phyloP scores from a whole-genome alignment of 2,113 vertebrate species.

The Dicrurus megarhynchus region DNA sequence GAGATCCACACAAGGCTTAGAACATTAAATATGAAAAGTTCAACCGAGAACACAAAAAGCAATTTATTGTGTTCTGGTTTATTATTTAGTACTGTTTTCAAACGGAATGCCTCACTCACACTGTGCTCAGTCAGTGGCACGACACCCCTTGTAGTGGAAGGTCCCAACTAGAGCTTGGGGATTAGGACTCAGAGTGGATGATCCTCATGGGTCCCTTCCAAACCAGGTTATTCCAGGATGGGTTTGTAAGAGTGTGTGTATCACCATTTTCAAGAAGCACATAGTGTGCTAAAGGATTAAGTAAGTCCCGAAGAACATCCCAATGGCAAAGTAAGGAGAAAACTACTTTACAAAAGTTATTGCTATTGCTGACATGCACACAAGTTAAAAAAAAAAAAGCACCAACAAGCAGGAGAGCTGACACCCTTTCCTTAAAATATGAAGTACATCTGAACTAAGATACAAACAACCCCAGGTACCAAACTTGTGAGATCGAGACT shows the following conservation, averaged over 20 bases:
- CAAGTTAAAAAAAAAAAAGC: neutral
- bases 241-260: neutral
- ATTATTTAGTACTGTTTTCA: neutral
- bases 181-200: neutral
- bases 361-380: neutral
- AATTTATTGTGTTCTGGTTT: neutral
- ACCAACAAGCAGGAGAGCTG: neutral
- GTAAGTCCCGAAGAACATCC: fast-evolving
- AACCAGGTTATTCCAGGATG: neutral
- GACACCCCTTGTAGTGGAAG: neutral
- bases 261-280: neutral
- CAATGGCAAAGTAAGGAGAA: neutral
- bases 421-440: neutral
- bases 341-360: neutral
- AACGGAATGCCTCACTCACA: neutral
- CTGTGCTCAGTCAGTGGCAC: neutral
- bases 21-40: neutral
- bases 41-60: neutral
- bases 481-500: fast-evolving
- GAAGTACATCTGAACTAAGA: neutral
- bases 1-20: neutral
- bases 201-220: neutral
- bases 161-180: neutral
- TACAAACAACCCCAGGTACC: neutral
- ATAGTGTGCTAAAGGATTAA: neutral